phyloP scores from a whole-genome alignment of 2,888 invertebrate species.

The Resseliella maxima region DNA sequence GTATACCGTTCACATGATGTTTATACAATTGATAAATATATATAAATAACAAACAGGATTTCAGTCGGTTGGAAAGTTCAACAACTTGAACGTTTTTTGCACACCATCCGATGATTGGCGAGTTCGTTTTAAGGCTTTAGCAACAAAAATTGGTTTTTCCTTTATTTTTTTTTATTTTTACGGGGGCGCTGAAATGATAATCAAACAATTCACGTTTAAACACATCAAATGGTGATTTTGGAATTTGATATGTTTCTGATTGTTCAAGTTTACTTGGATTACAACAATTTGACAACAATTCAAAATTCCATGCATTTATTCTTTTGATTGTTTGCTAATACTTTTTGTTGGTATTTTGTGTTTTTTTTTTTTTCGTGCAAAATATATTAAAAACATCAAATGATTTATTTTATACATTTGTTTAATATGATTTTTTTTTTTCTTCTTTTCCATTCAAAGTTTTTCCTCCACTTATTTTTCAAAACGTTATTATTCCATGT shows the following conservation, averaged over 20 bases:
- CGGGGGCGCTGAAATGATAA: no score
- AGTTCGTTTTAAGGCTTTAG: no score
- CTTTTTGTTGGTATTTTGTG: background rate
- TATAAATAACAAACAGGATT: background rate
- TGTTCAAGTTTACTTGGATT: no score
- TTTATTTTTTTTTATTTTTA: no score
- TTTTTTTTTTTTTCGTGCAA: background rate
- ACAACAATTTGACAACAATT: no score
- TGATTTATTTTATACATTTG: background rate
- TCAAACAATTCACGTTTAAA: no score
- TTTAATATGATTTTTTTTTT: background rate
- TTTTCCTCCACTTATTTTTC: background rate
- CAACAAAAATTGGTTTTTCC: no score
- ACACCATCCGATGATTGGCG: background rate
- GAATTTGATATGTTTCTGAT: background rate
- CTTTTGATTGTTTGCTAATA: no score
- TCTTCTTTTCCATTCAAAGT: background rate
- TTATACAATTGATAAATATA: background rate
- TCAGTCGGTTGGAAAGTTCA: no score
- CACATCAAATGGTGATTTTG: no score
- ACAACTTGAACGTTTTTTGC: background rate
- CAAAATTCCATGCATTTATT: no score
- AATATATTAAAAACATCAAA: background rate
- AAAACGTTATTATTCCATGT: background rate
- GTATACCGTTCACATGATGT: constrained; percentile 19